phyloP scores from a whole-genome alignment of 2,888 invertebrate species.

The Drosophila mettleri region DNA sequence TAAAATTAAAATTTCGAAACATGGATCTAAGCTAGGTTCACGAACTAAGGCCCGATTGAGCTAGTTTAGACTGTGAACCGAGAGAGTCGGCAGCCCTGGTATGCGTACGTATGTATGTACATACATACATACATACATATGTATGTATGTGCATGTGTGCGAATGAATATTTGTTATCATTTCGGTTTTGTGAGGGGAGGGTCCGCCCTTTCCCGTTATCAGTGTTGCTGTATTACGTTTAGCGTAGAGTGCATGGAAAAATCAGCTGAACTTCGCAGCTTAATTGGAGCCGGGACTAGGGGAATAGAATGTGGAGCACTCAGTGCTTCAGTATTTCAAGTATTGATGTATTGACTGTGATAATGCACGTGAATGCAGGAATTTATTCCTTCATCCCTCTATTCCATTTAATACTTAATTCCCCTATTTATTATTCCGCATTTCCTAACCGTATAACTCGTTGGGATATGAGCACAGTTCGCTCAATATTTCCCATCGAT shows the following conservation, averaged over 20 bases:
- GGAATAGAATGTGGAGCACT: conserved; percentile 3
- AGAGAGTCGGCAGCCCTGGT: conserved; percentile 3
- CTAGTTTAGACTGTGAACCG: neutral
- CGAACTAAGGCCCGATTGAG: neutral
- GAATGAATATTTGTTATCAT: conserved; percentile 17
- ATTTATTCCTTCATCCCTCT: too few species aligned
- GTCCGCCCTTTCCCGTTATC: conserved; percentile 32
- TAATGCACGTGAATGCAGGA: neutral
- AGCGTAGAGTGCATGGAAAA: conserved; percentile 24
- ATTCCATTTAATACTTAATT: neutral
- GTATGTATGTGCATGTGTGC: neutral
- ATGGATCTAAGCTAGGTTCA: conserved; percentile 3
- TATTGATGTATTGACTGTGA: neutral
- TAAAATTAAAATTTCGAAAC: neutral
- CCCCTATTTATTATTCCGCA: too few species aligned
- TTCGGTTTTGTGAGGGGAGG: conserved; percentile 21
- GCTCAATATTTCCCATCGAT: neutral
- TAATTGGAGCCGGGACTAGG: conserved; percentile 19
- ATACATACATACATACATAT: neutral
- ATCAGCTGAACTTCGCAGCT: conserved; percentile 20
- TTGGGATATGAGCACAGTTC: neutral
- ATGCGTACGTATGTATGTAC: neutral
- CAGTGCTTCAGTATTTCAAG: neutral
- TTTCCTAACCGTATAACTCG: neutral
- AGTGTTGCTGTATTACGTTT: conserved; percentile 24